Evolutionary conservation across 1,140 invertebrate species (phyloP).

Genomic region (Calosoma granatense): DNA sequence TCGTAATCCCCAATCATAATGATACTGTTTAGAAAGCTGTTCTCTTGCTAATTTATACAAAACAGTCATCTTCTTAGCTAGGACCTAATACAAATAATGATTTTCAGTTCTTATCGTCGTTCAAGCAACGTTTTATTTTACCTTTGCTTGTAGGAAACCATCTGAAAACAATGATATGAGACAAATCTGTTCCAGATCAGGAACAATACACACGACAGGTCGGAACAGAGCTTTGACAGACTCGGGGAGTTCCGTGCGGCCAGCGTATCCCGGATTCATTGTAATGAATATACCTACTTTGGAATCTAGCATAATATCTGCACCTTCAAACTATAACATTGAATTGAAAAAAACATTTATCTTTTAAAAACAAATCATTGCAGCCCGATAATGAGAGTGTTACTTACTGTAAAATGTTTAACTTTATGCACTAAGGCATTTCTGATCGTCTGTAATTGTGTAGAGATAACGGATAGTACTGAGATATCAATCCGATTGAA

Average conservation of each 20-base stretch:
- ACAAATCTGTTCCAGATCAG: constrained; percentile 83
- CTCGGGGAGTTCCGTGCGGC: constrained; percentile 80
- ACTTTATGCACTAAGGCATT: constrained; percentile 66
- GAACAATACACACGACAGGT: constrained; percentile 80
- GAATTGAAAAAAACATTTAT: constrained; percentile 17
- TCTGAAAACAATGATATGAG: constrained; percentile 85
- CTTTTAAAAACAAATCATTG: background rate
- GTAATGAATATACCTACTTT: constrained; percentile 89
- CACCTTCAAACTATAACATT: constrained; percentile 75
- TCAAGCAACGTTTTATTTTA: constrained; percentile 26
- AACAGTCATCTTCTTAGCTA: constrained; percentile 90
- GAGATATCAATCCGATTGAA: constrained; percentile 87
- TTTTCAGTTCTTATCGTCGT: background rate
- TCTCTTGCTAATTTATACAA: constrained; percentile 74
- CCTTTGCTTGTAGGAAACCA: constrained; percentile 77
- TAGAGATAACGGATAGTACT: constrained; percentile 83
- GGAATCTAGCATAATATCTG: constrained; percentile 67
- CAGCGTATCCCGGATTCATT: constrained; percentile 88
- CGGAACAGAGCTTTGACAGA: constrained; percentile 84
- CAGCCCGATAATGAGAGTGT: constrained; percentile 1
- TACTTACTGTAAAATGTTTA: constrained; percentile 58
- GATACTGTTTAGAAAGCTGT: constrained; percentile 82
- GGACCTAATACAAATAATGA: constrained; percentile 35
- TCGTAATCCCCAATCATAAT: constrained; percentile 89
- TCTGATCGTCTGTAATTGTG: constrained; percentile 78